Evolutionary conservation across 2,113 vertebrate species (phyloP).

Genomic region (Propithecus coquereli): DNA sequence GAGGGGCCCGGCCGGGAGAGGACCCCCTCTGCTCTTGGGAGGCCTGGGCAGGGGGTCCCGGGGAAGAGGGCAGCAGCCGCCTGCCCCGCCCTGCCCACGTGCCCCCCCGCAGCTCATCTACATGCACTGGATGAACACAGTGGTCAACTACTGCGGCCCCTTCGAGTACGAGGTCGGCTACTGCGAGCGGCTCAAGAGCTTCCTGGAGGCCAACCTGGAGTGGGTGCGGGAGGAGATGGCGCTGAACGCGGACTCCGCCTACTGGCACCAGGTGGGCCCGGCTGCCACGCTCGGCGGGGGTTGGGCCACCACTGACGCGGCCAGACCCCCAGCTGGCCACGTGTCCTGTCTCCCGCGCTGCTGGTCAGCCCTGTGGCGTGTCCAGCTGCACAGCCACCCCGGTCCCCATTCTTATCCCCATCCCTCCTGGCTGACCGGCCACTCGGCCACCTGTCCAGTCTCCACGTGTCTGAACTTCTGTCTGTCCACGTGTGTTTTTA

Average conservation of each 20-base stretch:
- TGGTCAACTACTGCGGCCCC: conserved; percentile 92
- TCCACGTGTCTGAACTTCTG: neutral
- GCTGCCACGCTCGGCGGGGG: accelerated
- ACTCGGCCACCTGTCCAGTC: neutral
- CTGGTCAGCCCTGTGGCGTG: neutral
- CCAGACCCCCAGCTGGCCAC: neutral
- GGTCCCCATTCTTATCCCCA: neutral
- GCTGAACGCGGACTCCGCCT: conserved; percentile 73
- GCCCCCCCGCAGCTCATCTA: conserved; percentile 88
- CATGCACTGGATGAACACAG: conserved; percentile 97
- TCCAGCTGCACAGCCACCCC: neutral
- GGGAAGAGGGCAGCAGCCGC: accelerated
- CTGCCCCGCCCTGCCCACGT: accelerated
- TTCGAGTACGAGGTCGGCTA: conserved; percentile 85
- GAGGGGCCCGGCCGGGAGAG: accelerated
- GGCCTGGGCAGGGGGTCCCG: neutral
- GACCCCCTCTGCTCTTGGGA: neutral
- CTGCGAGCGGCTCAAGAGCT: conserved; percentile 90
- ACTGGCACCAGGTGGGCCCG: conserved; percentile 93
- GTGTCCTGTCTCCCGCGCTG: neutral
- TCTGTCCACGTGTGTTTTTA: neutral
- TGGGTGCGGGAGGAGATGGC: conserved; percentile 90
- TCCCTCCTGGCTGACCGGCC: neutral
- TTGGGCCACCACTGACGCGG: accelerated
- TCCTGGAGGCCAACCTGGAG: conserved; percentile 88